phyloP scores from a whole-genome alignment of 2,888 invertebrate genomes.

The Lutraria lutraria region DNA sequence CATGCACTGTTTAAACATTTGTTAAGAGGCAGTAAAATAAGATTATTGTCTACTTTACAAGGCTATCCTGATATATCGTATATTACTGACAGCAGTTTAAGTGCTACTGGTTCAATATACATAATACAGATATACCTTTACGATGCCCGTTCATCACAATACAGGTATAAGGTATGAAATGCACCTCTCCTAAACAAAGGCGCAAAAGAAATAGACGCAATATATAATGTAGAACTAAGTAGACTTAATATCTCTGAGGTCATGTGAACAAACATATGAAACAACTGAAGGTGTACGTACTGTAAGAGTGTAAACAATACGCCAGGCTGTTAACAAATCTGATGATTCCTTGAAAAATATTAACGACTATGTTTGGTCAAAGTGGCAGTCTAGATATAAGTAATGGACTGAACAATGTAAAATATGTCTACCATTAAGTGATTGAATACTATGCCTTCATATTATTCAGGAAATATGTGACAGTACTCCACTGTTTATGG shows the following conservation, averaged over 20 bases:
- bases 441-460: background rate
- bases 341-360: background rate
- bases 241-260: background rate
- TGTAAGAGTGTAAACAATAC: background rate
- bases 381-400: background rate
- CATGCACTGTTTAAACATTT: no score
- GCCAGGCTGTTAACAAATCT: background rate
- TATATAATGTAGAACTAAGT: background rate
- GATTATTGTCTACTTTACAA: no score
- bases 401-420: background rate
- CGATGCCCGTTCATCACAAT: no score
- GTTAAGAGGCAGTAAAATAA: no score
- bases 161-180: no score
- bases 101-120: no score
- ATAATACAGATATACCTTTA: no score
- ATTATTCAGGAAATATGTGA: background rate
- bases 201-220: background rate
- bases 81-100: no score
- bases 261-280: background rate
- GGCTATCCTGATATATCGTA: no score
- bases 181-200: no score
- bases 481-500: background rate
- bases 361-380: background rate
- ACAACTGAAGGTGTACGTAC: background rate
- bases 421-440: background rate